Conservation (phyloP, 1,140 invertebrate species). For the Drosophila murphyi region DNA sequence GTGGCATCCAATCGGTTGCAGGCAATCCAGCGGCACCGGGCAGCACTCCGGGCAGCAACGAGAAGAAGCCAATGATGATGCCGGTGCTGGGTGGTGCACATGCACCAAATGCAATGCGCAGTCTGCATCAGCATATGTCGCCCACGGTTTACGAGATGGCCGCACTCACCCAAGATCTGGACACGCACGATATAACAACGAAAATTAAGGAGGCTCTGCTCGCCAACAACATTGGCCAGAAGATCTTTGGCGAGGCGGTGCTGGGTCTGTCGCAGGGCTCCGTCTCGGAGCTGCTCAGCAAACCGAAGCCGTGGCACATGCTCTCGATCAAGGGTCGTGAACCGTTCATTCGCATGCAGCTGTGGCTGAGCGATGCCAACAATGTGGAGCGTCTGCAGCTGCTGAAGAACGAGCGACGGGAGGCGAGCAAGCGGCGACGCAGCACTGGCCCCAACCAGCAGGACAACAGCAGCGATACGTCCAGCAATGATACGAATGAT, state of each 20-base stretch:
- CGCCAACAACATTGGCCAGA: constrained; percentile 99
- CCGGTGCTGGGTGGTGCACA: constrained; percentile 78
- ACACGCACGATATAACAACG: constrained; percentile 98
- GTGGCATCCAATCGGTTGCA: constrained; percentile 47
- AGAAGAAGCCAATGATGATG: constrained; percentile 86
- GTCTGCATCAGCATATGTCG: constrained; percentile 91
- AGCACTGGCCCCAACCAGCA: constrained; percentile 91
- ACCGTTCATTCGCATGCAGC: constrained; percentile 99
- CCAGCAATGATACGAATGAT: constrained; percentile 94
- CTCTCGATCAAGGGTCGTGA: constrained; percentile 98
- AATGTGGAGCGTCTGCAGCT: constrained; percentile 95
- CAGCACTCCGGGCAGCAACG: constrained; percentile 76
- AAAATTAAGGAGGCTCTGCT: constrained; percentile 98
- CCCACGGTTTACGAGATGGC: constrained; percentile 98
- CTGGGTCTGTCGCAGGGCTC: constrained; percentile 98
- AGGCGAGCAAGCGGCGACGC: constrained; percentile 94
- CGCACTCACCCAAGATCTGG: constrained; percentile 97
- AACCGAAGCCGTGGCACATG: constrained; percentile 99
- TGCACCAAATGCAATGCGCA: constrained; percentile 87
- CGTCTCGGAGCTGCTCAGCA: constrained; percentile 97
- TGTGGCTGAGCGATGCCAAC: constrained; percentile 97
- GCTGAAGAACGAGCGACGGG: constrained; percentile 94
- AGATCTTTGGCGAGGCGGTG: constrained; percentile 98
- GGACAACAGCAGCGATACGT: constrained; percentile 94
- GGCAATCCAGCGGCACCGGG: constrained; percentile 73